A percentile compares a stretch with the other conserved stretches of the same genome.
phyloP scores from a whole-genome alignment of 1,140 invertebrate genomes.

The Apis cerana region DNA sequence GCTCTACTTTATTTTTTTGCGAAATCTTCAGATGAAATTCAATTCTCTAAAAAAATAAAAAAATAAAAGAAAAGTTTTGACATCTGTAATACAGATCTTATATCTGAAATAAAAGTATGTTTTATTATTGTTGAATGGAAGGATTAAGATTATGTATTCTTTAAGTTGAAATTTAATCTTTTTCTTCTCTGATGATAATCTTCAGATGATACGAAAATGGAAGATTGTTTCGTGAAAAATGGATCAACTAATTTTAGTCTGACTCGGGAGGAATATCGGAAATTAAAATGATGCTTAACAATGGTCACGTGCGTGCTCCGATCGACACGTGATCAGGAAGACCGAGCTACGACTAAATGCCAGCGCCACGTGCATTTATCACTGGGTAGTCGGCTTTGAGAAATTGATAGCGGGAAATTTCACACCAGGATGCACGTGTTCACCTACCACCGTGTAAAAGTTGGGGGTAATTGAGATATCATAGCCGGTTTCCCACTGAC shows the following conservation, averaged over 20 bases:
- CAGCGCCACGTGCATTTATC: slow-evolving; percentile 58
- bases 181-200: neutral
- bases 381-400: slow-evolving; percentile 37
- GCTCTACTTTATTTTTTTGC: neutral
- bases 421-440: slow-evolving; percentile 56
- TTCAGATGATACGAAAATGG: neutral
- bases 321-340: slow-evolving; percentile 31
- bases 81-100: neutral
- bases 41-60: neutral
- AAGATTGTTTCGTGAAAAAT: neutral
- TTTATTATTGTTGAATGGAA: too few relatives aligned
- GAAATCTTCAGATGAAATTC: too few relatives aligned
- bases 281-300: slow-evolving; percentile 42
- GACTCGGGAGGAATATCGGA: slow-evolving; percentile 32
- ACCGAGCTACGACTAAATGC: slow-evolving; percentile 31
- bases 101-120: neutral
- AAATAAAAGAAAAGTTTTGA: neutral
- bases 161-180: neutral
- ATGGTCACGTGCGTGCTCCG: slow-evolving; percentile 48
- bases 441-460: slow-evolving; percentile 47
- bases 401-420: slow-evolving; percentile 59
- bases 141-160: neutral
- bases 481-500: slow-evolving; percentile 53
- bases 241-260: slow-evolving; percentile 23
- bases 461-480: slow-evolving; percentile 73